These are phyloP conservation scores for Allophyes oxyacanthae DNA, from an alignment of 2,888 invertebrate genomes.

Conservation along the genomic window DNA sequence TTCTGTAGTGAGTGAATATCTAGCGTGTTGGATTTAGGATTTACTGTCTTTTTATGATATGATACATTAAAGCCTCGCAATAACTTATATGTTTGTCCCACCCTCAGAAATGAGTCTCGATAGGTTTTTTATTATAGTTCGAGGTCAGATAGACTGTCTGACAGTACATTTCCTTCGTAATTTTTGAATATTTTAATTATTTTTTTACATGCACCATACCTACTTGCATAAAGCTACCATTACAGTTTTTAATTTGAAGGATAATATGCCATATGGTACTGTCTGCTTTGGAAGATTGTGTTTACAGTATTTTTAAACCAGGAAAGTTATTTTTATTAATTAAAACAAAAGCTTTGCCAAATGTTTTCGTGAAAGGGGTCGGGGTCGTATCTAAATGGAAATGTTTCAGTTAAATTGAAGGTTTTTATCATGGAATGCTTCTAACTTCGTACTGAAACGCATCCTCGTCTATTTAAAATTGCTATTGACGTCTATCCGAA, in stretches of 20 bases:
- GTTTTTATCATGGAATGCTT: constrained; percentile 9
- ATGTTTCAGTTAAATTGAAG: constrained; percentile 8
- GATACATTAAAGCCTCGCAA: constrained; percentile 22
- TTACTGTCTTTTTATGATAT: constrained; percentile 30
- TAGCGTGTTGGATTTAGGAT: constrained; percentile 32
- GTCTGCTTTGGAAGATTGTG: background rate
- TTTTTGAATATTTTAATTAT: no score
- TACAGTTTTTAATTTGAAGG: no score
- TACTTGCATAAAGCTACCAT: no score
- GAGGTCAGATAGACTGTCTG: constrained; percentile 1
- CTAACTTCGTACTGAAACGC: constrained; percentile 10
- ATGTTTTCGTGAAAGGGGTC: constrained; percentile 3
- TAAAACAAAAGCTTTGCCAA: constrained; percentile 5
- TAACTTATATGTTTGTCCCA: constrained; percentile 26
- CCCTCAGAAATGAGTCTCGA: constrained; percentile 6
- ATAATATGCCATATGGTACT: background rate
- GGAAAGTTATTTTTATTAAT: constrained; percentile 6
- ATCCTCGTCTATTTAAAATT: no score
- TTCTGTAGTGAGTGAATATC: constrained; percentile 31
- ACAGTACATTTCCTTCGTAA: no score
- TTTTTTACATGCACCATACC: no score
- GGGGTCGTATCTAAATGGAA: constrained; percentile 13
- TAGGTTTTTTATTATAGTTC: constrained; percentile 3
- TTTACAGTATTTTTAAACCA: constrained; percentile 5
- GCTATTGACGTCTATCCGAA: no score